phyloP scores from a whole-genome alignment of 2,797 vertebrate genomes.

The Oreonectes daqikongensis region DNA sequence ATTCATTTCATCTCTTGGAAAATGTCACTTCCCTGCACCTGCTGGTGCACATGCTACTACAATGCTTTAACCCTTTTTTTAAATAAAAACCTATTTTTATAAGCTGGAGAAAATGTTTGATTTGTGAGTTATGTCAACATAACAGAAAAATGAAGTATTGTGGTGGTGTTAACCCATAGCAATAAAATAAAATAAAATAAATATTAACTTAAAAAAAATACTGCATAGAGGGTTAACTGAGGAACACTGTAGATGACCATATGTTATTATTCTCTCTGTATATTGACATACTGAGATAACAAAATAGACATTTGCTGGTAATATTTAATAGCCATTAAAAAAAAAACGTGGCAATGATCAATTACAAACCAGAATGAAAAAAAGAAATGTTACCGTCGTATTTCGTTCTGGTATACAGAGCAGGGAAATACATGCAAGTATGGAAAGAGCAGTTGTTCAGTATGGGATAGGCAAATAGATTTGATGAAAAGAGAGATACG shows the following conservation, averaged over 20 bases:
- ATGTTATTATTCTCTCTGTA: no score
- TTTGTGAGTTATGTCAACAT: neutral
- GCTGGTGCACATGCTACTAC: neutral
- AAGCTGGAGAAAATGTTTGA: neutral
- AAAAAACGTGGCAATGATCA: neutral
- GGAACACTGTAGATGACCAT: no score
- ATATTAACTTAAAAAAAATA: no score
- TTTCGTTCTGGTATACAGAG: neutral
- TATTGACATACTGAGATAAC: no score
- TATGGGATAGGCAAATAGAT: slow-evolving; percentile 73
- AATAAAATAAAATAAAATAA: no score
- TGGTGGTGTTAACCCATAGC: no score
- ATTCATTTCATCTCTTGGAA: neutral
- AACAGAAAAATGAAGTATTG: no score
- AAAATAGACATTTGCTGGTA: no score
- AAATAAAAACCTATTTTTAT: slow-evolving; percentile 7
- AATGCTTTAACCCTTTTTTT: neutral
- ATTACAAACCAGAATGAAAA: neutral
- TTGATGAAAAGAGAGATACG: slow-evolving; percentile 63
- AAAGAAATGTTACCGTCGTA: neutral
- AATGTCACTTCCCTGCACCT: neutral
- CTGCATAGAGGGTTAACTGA: no score
- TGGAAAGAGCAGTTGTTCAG: slow-evolving; percentile 64
- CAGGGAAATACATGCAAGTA: slow-evolving; percentile 1
- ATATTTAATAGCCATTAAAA: neutral